Evolutionary conservation across 2,113 vertebrate genomes (phyloP).

Genomic region (Aptenodytes forsteri): DNA sequence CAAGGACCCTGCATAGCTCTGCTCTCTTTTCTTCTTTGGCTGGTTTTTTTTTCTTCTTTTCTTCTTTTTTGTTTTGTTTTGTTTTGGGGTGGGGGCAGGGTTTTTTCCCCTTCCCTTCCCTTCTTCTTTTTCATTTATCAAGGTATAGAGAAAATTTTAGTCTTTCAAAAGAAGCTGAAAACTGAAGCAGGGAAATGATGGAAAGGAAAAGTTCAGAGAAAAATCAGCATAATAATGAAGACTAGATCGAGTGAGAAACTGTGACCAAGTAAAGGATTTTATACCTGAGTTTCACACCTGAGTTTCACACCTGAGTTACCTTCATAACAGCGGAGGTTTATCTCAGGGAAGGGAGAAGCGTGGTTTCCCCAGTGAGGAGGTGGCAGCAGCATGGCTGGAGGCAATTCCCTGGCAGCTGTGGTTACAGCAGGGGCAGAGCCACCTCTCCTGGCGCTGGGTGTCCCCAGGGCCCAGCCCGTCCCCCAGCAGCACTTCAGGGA

Average conservation of each 20-base stretch:
- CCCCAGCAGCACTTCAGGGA: neutral
- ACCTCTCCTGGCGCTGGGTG: neutral
- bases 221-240: neutral
- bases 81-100: neutral
- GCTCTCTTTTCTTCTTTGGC: neutral
- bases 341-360: neutral
- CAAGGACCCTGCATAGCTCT: neutral
- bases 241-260: neutral
- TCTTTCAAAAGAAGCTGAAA: neutral
- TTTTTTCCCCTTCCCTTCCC: accelerated
- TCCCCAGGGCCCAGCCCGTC: neutral
- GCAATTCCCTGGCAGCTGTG: accelerated
- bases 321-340: neutral
- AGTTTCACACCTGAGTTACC: neutral
- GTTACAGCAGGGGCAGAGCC: neutral
- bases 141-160: neutral
- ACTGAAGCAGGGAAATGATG: neutral
- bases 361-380: neutral
- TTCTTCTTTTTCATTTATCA: neutral
- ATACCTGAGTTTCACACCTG: neutral
- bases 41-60: neutral
- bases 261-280: neutral
- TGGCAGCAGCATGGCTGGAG: neutral
- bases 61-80: neutral
- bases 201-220: neutral